These are phyloP conservation scores for Dasypolia templi DNA, from an alignment of 2,888 invertebrate genomes.

Conservation along the genomic window DNA sequence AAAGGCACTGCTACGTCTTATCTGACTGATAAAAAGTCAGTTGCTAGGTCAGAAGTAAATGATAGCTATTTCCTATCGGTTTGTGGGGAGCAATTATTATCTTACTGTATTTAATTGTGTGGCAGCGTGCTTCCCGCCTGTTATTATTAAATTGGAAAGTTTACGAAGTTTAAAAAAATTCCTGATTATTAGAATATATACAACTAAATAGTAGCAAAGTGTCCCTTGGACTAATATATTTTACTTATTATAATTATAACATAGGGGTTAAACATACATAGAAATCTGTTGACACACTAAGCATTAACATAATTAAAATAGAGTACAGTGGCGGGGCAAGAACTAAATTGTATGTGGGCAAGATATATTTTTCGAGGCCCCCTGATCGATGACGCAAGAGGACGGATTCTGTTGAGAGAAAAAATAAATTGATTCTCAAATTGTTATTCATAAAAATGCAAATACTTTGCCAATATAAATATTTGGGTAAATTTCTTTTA, in stretches of 20 bases:
- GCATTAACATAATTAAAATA: neutral
- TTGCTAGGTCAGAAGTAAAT: conserved; percentile 82
- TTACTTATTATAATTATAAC: neutral
- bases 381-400: no score
- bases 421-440: no score
- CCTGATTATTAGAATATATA: neutral
- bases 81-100: conserved; percentile 44
- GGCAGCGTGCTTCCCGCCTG: neutral
- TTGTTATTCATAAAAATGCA: no score
- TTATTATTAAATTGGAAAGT: conserved; percentile 7
- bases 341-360: no score
- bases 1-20: conserved; percentile 77
- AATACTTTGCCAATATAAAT: no score
- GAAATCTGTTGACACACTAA: no score
- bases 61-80: conserved; percentile 68
- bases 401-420: no score
- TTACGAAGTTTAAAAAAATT: no score
- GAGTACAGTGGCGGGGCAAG: no score
- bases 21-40: conserved; percentile 80
- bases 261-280: neutral
- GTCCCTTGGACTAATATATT: neutral
- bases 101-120: conserved; percentile 9
- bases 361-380: no score
- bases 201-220: neutral
- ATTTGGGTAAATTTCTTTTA: no score